Evolutionary conservation across 2,113 vertebrate genomes (phyloP), one percentile per base, ranked within the genome.

Genomic region (Myiagra hebetior): DNA sequence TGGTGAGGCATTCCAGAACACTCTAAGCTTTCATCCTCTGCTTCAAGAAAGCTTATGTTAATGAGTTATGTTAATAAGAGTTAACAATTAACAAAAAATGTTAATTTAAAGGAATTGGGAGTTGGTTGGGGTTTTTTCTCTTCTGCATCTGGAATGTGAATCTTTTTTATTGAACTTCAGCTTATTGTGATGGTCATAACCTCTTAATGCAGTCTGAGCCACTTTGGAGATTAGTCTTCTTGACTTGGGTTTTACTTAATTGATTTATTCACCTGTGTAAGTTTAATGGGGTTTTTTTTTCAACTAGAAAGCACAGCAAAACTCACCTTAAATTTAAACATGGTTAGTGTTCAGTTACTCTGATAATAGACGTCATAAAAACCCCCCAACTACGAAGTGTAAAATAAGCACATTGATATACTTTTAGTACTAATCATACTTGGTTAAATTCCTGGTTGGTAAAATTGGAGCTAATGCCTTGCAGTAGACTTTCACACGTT

Each of bases 381-480:
- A 33, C 39, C 8, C 23, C 17, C 26, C 18, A 24, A 0, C 6
- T 41, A 3, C 30, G 3, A 59, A 37, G 4, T 57, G 13, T 46
- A 53, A 80, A 89, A 62, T 67, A 76, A 86, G 13, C 21, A 31
- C 24, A 18, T 49, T 30, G 8, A 44, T 31, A 30, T 37, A 56
- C 41, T 87, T 73, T 17, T 23, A 28, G 5, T 84, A 27, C 33
- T 85, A 42, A 30, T 73, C 44, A 9, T 53, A 49, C 13, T 55
- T 0, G 0, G 2, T 49, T 50, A 7, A 55, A 52, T 89, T 80
- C 26, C 39, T 52, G 59, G 56, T 39, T 17, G 42, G 17, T 47
- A 31, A 72, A 75, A 70, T 16, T 35, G 16, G 24, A 46, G 9
- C 31, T 75, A 47, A 62, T 67, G 5, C 49, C 18, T 76, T 79